Conservation (phyloP, 2,888 invertebrate species). For the Malacosoma neustria region DNA sequence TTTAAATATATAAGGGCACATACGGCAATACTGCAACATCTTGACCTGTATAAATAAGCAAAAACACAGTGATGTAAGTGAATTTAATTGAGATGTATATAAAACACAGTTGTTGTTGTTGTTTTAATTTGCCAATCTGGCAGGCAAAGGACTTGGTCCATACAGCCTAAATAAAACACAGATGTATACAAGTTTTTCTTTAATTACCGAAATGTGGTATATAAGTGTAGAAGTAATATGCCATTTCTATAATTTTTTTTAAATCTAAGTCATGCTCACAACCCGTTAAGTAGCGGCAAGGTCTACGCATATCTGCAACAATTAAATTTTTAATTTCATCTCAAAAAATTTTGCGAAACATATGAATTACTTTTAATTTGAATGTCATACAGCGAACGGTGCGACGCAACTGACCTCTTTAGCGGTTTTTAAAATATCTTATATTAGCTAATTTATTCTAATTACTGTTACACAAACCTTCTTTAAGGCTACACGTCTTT, state of each 20-base stretch:
- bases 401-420: slow-evolving; percentile 22
- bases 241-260: slow-evolving; percentile 1
- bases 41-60: too few species aligned
- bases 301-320: slow-evolving; percentile 34
- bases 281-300: slow-evolving; percentile 51
- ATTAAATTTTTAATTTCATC: slow-evolving; percentile 37
- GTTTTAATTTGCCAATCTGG: too few species aligned
- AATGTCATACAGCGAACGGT: slow-evolving; percentile 15
- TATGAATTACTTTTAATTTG: slow-evolving; percentile 7
- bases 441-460: slow-evolving; percentile 12
- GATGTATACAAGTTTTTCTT: too few species aligned
- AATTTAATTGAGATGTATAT: too few species aligned
- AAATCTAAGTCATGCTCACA: slow-evolving; percentile 28
- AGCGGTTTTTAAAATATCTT: slow-evolving; percentile 3
- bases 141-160: too few species aligned
- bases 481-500: slow-evolving; percentile 4
- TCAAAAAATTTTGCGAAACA: slow-evolving; percentile 35
- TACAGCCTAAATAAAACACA: too few species aligned
- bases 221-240: too few species aligned
- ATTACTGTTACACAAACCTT: slow-evolving; percentile 13
- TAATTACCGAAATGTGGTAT: too few species aligned
- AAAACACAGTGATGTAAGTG: too few species aligned
- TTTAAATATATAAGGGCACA: too few species aligned
- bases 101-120: too few species aligned
- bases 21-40: too few species aligned